phyloP scores from a whole-genome alignment of 2,113 vertebrate genomes.

The Anolis carolinensis region DNA sequence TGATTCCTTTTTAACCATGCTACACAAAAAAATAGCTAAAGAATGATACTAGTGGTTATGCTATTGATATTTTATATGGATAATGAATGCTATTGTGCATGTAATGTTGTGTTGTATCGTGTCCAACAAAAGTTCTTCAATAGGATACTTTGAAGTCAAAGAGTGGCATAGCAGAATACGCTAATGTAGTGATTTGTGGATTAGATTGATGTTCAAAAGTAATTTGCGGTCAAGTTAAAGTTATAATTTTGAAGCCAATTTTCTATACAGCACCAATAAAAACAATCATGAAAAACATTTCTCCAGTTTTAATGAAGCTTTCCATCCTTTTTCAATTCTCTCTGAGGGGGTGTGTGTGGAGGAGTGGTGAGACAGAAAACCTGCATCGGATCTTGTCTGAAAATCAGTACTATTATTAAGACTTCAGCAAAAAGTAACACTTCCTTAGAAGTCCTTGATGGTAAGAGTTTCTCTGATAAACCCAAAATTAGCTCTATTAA shows the following conservation, averaged over 20 bases:
- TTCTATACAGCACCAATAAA: background rate
- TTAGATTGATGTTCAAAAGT: too few species aligned
- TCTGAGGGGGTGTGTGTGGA: background rate
- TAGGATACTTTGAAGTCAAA: background rate
- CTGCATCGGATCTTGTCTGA: background rate
- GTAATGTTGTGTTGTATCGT: too few species aligned
- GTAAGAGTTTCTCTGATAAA: background rate
- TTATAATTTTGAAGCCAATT: constrained; percentile 9
- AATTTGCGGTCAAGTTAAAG: background rate
- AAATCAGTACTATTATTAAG: background rate
- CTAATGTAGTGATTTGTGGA: background rate
- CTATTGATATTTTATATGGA: background rate
- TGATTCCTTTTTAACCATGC: background rate
- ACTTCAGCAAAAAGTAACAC: background rate
- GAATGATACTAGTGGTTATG: background rate
- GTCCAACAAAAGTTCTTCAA: background rate
- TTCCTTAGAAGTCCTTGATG: background rate
- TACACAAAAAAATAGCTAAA: background rate
- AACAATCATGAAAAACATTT: background rate
- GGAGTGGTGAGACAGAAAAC: background rate
- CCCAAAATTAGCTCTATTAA: background rate
- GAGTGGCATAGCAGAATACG: background rate
- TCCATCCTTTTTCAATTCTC: background rate
- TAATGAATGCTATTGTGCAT: background rate
- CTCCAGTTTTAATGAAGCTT: background rate